Base-by-base conservation (phyloP, 2,888 invertebrate species). In the Dasypogon diadema region DNA sequence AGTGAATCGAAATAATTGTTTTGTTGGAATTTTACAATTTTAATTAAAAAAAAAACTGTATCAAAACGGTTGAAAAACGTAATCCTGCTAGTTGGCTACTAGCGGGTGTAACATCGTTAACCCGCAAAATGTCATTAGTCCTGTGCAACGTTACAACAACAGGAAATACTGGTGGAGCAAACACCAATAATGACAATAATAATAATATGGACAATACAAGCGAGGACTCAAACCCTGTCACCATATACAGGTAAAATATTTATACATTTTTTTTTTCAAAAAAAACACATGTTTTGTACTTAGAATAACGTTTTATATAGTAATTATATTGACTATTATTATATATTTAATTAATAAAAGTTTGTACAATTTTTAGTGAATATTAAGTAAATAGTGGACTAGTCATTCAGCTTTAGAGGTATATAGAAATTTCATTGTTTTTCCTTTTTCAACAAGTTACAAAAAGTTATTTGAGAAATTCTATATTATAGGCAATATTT, bases 221-320 rank as follows among this genome's bases (percentile, higher is more conserved):
- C 89, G 93, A 94, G 86, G 93, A 94, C 88, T 93, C 93, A 87
- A 93, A 92, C 88, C 92, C 93, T 86, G 92, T 93, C 87, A 94
- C 94, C 81, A 94, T 95, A 87, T 95, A 95, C 91, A 93, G 95
- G 95, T 94, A 92, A 84, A 78, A 42, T 14, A 48, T 73, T 6
- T 74, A 12, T 73, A 6, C 75, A 79, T 24, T 54, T 80, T 72
- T 78, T 77, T 78, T n/a, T n/a, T n/a, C n/a, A n/a, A n/a, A n/a
- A n/a, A n/a, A n/a, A n/a, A n/a, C n/a, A n/a, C n/a, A n/a, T 76
- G 6, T 37, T 18, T 37, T 63, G 2, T 30, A 30, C 30, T 30
- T 30, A n/a, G n/a, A n/a, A n/a, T n/a, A n/a, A n/a, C n/a, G n/a
- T n/a, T n/a, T n/a, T n/a, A n/a, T n/a, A n/a, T n/a, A n/a, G n/a